Evolutionary conservation across 2,797 vertebrate genomes (phyloP).

Genomic region (Falco columbarius): DNA sequence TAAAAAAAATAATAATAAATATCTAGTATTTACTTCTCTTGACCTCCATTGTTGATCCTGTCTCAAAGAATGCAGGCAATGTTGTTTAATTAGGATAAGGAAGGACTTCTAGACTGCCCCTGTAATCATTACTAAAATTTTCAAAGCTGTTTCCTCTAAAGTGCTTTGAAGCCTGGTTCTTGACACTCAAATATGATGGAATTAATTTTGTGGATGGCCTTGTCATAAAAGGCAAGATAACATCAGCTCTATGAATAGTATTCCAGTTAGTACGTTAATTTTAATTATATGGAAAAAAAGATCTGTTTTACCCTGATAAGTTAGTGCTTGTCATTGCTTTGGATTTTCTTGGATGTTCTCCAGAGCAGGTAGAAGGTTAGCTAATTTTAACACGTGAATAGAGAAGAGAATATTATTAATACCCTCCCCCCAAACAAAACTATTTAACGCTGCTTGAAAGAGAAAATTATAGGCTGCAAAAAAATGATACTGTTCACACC

Average conservation of each 20-base stretch:
- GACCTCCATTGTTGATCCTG: neutral
- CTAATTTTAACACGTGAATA: conserved; percentile 50
- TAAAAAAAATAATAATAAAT: neutral
- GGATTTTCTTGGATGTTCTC: conserved; percentile 28
- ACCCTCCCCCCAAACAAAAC: neutral
- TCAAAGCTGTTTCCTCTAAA: conserved; percentile 7
- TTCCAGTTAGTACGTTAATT: conserved; percentile 41
- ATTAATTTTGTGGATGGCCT: conserved; percentile 38
- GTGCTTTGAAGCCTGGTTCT: conserved; percentile 7
- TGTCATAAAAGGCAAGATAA: conserved; percentile 18
- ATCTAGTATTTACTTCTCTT: neutral
- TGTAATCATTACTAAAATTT: neutral
- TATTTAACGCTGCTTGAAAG: conserved; percentile 52
- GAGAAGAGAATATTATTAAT: conserved; percentile 31
- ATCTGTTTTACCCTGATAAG: conserved; percentile 52
- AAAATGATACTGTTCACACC: conserved; percentile 47
- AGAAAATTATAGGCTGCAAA: conserved; percentile 61
- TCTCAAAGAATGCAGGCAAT: neutral
- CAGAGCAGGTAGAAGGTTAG: conserved; percentile 53
- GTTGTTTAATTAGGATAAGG: neutral
- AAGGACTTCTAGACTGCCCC: neutral
- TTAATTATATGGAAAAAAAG: conserved; percentile 36
- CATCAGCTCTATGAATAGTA: conserved; percentile 10
- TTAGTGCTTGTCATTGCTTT: conserved; percentile 4
- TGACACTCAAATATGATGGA: conserved; percentile 6